phyloP scores from a whole-genome alignment of 2,888 invertebrate genomes.

The Isoperla grammatica region DNA sequence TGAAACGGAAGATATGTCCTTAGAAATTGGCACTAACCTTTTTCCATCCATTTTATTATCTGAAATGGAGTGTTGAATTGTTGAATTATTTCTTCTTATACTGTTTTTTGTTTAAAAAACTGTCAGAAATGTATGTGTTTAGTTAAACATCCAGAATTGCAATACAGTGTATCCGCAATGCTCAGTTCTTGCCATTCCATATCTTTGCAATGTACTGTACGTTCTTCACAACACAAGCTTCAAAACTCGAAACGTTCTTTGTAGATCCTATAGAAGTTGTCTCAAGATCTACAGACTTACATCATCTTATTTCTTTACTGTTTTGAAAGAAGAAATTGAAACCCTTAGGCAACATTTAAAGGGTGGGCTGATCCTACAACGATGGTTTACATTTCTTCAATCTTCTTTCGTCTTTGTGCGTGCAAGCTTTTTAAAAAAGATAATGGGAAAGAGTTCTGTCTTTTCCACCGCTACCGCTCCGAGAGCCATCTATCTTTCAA shows the following conservation, averaged over 20 bases:
- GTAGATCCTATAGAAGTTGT: neutral
- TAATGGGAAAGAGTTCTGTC: slow-evolving; percentile 20
- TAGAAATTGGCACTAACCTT: too few species aligned
- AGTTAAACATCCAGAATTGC: too few species aligned
- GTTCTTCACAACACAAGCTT: slow-evolving; percentile 1
- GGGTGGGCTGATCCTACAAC: neutral
- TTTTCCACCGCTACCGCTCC: neutral
- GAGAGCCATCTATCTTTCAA: slow-evolving; percentile 13
- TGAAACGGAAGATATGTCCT: too few species aligned
- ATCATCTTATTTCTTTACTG: slow-evolving; percentile 20
- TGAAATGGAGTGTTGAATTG: too few species aligned
- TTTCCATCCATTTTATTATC: too few species aligned
- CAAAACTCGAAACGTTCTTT: slow-evolving; percentile 16
- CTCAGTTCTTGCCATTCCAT: too few species aligned
- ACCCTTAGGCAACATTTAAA: slow-evolving; percentile 15
- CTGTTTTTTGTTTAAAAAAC: too few species aligned
- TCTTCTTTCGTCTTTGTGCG: slow-evolving; percentile 21
- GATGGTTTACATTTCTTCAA: slow-evolving; percentile 21
- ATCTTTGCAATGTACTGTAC: too few species aligned
- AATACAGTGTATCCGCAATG: too few species aligned
- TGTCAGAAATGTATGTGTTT: too few species aligned
- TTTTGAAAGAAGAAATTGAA: slow-evolving; percentile 20
- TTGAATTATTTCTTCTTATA: too few species aligned
- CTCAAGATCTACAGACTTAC: neutral
- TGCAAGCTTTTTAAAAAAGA: slow-evolving; percentile 5